Percentiles rank a stretch among this genome's conserved stretches.
Conservation (phyloP, 1,140 invertebrate species). For the Luehdorfia chinensis region DNA sequence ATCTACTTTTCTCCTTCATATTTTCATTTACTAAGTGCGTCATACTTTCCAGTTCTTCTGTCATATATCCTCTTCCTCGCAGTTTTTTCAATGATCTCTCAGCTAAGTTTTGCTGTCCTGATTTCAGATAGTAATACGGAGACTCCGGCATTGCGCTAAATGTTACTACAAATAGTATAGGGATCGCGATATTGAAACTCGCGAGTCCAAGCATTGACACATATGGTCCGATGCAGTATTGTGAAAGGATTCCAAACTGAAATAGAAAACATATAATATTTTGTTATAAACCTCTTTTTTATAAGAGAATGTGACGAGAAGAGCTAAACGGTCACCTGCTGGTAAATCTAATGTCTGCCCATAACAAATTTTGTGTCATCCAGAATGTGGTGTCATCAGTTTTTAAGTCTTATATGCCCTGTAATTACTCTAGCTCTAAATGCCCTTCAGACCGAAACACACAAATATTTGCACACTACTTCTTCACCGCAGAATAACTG, state of each 20-base stretch:
- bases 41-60: constrained; percentile 80
- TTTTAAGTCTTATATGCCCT: no score
- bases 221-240: constrained; percentile 82
- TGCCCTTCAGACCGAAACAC: no score
- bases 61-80: constrained; percentile 78
- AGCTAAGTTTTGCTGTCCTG: constrained; percentile 79
- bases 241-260: constrained; percentile 82
- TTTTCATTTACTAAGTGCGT: constrained; percentile 78
- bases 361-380: no score
- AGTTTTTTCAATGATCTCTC: constrained; percentile 79
- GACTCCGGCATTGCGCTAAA: constrained; percentile 88
- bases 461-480: no score
- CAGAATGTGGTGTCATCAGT: no score
- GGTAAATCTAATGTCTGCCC: no score
- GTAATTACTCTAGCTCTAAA: no score
- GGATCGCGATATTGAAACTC: constrained; percentile 77
- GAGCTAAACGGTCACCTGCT: no score
- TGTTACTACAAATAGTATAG: constrained; percentile 79
- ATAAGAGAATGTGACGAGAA: no score
- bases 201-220: constrained; percentile 78
- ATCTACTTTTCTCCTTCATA: constrained; percentile 74
- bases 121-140: constrained; percentile 83
- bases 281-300: no score
- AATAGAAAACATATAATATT: constrained; percentile 37
- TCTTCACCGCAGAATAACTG: no score